Evolutionary conservation across 2,113 vertebrate genomes (phyloP).

Genomic region (Oryzias melastigma): DNA sequence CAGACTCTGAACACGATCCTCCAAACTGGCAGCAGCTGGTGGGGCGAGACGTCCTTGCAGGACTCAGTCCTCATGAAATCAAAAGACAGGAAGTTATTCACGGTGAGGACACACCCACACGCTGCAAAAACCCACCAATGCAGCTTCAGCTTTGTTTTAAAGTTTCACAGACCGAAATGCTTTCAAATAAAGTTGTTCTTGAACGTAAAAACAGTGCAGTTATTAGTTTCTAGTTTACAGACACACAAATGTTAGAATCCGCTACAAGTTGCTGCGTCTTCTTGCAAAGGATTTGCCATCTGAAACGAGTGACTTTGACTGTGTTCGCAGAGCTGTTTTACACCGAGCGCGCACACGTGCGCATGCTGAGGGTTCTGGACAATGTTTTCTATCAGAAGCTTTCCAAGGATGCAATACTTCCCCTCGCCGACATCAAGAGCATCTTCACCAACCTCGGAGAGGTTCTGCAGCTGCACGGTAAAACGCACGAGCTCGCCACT

Average conservation of each 20-base stretch:
- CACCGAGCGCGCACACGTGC: slow-evolving; percentile 92
- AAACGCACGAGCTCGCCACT: background rate
- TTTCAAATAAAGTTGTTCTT: too few relatives aligned
- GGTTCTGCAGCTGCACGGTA: slow-evolving; percentile 91
- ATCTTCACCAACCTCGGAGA: slow-evolving; percentile 97
- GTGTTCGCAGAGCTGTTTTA: slow-evolving; percentile 87
- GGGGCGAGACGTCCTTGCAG: slow-evolving; percentile 86
- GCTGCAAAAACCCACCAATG: too few relatives aligned
- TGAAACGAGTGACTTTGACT: slow-evolving; percentile 1
- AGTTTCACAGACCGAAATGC: too few relatives aligned
- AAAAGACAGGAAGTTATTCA: slow-evolving; percentile 98
- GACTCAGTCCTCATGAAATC: slow-evolving; percentile 91
- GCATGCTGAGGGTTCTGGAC: slow-evolving; percentile 91
- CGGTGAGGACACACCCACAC: slow-evolving; percentile 74
- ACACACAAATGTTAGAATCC: too few relatives aligned
- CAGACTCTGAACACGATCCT: slow-evolving; percentile 90
- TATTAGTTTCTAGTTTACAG: too few relatives aligned
- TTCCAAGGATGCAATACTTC: slow-evolving; percentile 87
- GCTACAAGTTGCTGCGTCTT: slow-evolving; percentile 7
- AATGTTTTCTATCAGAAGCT: slow-evolving; percentile 93
- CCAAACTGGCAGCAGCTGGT: slow-evolving; percentile 97
- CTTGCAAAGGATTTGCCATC: background rate
- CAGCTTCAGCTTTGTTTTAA: too few relatives aligned
- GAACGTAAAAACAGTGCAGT: too few relatives aligned
- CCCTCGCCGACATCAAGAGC: slow-evolving; percentile 85